Evolutionary conservation across 2,888 invertebrate species (phyloP).

Genomic region (Loripinus fragilis): DNA sequence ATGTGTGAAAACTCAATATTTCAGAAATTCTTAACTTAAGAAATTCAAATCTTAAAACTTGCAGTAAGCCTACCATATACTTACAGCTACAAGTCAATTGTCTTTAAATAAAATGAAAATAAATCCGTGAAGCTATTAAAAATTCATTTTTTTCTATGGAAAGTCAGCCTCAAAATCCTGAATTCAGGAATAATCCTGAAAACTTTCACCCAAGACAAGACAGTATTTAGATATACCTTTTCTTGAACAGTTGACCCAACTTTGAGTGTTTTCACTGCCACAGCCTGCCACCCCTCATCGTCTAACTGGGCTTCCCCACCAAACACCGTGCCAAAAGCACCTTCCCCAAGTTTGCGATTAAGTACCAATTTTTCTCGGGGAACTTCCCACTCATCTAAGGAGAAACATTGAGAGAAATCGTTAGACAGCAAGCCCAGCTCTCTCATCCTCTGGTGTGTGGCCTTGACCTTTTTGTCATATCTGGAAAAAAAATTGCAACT

Average conservation of each 20-base stretch:
- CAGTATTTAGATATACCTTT: slow-evolving; percentile 84
- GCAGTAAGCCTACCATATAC: no score
- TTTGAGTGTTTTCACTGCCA: slow-evolving; percentile 91
- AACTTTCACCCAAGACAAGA: no score
- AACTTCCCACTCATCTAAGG: slow-evolving; percentile 94
- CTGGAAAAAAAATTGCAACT: slow-evolving; percentile 82
- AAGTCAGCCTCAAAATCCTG: no score
- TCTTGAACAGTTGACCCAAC: slow-evolving; percentile 92
- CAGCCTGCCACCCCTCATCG: slow-evolving; percentile 88
- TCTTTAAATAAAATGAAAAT: no score
- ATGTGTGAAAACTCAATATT: no score
- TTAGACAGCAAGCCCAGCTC: slow-evolving; percentile 87
- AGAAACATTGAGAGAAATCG: slow-evolving; percentile 83
- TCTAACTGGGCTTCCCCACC: slow-evolving; percentile 93
- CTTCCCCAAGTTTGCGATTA: slow-evolving; percentile 87
- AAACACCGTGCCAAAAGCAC: slow-evolving; percentile 96
- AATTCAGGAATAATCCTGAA: no score
- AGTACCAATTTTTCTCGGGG: slow-evolving; percentile 91
- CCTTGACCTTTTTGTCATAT: slow-evolving; percentile 87
- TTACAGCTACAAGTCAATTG: no score
- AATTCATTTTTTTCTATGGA: no score
- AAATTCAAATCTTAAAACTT: no score
- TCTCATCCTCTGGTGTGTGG: slow-evolving; percentile 88
- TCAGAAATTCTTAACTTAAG: no score
- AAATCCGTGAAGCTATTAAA: no score